Base-by-base conservation (phyloP, 2,888 invertebrate genomes). In the Zelleria hepariella region DNA sequence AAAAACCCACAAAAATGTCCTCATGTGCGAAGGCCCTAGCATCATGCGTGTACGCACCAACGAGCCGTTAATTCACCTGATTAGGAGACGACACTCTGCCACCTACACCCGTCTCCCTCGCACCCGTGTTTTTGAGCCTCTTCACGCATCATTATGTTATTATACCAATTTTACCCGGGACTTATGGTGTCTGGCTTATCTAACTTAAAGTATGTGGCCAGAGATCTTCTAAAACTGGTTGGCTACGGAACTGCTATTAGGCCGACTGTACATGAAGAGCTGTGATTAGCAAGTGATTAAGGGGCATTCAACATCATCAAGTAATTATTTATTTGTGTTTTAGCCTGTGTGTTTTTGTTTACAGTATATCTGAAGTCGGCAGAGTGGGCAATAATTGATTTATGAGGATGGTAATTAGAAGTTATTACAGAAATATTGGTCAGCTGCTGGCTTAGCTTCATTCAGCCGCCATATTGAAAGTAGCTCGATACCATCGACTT, bases 321-420 rank as follows among this genome's bases (percentile, higher is more conserved):
- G 82, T 82, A 82, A 85, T 86, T 86, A 86, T 86, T 86, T 86
- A 86, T 86, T 86, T 86, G 82, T 86, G 84, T 84, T 86, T 80
- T 81, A 79, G 75, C 32, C 80, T 71, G 67, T 77, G 77, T 82
- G 86, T 85, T 86, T 84, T 84, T 86, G 79, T 80, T 69, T 62
- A 27, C 61, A 80, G 84, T 74, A 76, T 73, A 74, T 8, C 63
- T 4, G 0, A 23, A 63, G 21, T 32, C 20, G 51, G 18, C 25
- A 73, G 72, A 82, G 23, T n/a, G n/a, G n/a, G 20, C 0, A 26
- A 69, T 24, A 64, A 63, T 26, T 18, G 24, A 26, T 25, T 15
- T 25, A 18, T 53, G 21, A 53, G 24, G n/a, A 6, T 7, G 32
- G 15, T 10, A 15, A 25, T 53, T 54, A n/a, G n/a, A n/a, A n/a